Conservation (phyloP, 1,140 invertebrate genomes). For the Diorhabda elongata region DNA sequence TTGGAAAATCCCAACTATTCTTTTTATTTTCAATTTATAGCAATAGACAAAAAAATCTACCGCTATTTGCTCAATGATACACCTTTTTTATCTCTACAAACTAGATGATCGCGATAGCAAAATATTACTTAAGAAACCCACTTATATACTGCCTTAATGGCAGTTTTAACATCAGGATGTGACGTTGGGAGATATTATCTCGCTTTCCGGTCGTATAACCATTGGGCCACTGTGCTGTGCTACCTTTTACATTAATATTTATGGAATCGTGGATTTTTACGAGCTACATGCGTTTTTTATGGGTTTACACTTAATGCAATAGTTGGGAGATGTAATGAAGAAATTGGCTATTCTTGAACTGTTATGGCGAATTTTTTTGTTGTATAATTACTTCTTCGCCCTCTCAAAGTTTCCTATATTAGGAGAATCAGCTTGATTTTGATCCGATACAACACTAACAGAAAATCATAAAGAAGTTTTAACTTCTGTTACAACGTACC, state of each 20-base stretch:
- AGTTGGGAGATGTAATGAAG: constrained; percentile 4
- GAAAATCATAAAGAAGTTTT: too few species aligned
- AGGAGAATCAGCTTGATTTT: too few species aligned
- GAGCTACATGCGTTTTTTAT: constrained; percentile 8
- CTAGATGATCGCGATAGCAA: constrained; percentile 16
- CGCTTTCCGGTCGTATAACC: constrained; percentile 22
- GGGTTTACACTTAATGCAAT: background rate
- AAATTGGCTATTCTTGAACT: constrained; percentile 9
- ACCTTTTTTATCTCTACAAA: constrained; percentile 5
- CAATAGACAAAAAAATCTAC: constrained; percentile 1
- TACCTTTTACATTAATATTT: constrained; percentile 18
- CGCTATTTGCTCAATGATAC: constrained; percentile 9
- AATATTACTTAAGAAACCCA: constrained; percentile 27
- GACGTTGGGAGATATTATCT: constrained; percentile 25
- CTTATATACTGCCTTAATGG: constrained; percentile 22
- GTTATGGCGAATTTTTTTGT: background rate
- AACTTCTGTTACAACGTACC: too few species aligned
- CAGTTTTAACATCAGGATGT: constrained; percentile 26
- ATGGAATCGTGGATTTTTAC: constrained; percentile 3
- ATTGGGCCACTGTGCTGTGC: constrained; percentile 14
- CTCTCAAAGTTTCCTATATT: too few species aligned
- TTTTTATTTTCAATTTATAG: too few species aligned
- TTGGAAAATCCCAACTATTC: too few species aligned
- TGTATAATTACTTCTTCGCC: too few species aligned
- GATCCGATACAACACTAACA: too few species aligned